Evolutionary conservation across 1,140 invertebrate species (phyloP).

Genomic region (Ylistrum balloti): DNA sequence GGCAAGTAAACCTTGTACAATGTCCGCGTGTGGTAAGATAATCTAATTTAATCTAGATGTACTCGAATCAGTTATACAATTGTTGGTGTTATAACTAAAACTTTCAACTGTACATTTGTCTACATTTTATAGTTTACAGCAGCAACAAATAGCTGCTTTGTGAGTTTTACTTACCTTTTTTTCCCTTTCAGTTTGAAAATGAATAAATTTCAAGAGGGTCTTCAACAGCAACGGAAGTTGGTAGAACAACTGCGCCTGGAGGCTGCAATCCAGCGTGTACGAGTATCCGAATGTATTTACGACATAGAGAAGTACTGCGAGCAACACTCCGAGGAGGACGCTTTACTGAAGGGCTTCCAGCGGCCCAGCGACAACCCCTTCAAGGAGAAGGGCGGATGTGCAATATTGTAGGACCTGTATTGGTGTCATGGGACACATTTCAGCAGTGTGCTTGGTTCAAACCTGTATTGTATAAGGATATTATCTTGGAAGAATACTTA

Average conservation of each 20-base stretch:
- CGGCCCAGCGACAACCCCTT: constrained; percentile 98
- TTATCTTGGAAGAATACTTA: constrained; percentile 18
- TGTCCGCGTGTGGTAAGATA: too few species aligned
- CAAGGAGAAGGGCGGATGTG: constrained; percentile 97
- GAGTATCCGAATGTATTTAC: constrained; percentile 93
- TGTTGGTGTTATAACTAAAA: too few species aligned
- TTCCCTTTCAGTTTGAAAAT: constrained; percentile 62
- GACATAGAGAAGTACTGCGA: constrained; percentile 93
- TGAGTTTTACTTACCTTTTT: too few species aligned
- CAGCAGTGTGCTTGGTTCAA: background rate
- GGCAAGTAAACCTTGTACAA: too few species aligned
- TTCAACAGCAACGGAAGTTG: constrained; percentile 91
- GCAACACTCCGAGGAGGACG: constrained; percentile 97
- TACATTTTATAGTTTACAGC: too few species aligned
- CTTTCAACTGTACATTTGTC: too few species aligned
- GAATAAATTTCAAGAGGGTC: constrained; percentile 80
- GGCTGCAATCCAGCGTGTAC: constrained; percentile 93
- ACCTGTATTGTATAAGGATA: background rate
- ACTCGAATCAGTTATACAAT: too few species aligned
- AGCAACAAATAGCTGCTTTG: too few species aligned
- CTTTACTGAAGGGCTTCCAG: constrained; percentile 96
- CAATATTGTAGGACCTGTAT: constrained; percentile 83
- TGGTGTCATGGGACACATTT: background rate
- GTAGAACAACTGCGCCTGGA: constrained; percentile 97
- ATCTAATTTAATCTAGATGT: too few species aligned